Evolutionary conservation across 2,797 vertebrate species (phyloP).

Genomic region (Mus spretus): DNA sequence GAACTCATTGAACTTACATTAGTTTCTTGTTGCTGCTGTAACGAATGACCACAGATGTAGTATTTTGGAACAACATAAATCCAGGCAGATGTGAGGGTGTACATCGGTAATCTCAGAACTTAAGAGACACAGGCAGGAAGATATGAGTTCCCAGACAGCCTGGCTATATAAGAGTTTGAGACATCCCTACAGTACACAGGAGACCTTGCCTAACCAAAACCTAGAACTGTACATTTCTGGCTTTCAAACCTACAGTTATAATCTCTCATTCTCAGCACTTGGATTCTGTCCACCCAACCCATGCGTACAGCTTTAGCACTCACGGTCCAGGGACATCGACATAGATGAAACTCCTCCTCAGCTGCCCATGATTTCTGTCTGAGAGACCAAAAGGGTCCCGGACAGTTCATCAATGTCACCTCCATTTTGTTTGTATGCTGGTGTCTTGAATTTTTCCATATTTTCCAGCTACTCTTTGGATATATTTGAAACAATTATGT

Average conservation of each 20-base stretch:
- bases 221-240: neutral
- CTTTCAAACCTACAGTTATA: neutral
- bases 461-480: neutral
- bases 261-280: neutral
- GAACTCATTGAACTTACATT: slow-evolving; percentile 21
- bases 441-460: neutral
- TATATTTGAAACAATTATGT: neutral
- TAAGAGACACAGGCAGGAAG: neutral
- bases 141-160: neutral
- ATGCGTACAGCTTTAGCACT: neutral
- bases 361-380: neutral
- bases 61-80: slow-evolving; percentile 4
- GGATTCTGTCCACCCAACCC: neutral
- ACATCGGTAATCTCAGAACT: neutral
- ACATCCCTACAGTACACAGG: neutral
- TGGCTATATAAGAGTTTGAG: neutral
- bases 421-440: neutral
- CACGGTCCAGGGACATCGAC: neutral
- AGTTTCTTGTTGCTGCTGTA: neutral
- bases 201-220: neutral
- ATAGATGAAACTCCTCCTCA: too few relatives aligned
- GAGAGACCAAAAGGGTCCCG: neutral
- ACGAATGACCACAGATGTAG: neutral
- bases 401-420: neutral
- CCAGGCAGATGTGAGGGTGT: neutral